phyloP scores from a whole-genome alignment of 1,140 invertebrate genomes.

The Acromyrmex heyeri region DNA sequence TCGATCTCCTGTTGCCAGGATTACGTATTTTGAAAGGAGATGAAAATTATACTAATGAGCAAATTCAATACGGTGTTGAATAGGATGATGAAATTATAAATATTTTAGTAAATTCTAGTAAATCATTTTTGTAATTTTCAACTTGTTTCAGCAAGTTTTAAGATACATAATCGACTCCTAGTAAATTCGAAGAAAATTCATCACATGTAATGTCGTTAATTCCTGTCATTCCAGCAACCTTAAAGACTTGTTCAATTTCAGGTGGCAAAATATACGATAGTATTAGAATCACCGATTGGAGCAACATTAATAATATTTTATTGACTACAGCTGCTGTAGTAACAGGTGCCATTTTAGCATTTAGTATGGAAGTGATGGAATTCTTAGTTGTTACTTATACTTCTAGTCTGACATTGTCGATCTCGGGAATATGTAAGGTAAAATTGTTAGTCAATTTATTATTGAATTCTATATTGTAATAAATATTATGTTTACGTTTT shows the following conservation, averaged over 20 bases:
- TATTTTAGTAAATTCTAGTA: too few relatives aligned
- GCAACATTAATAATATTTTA: conserved; percentile 67
- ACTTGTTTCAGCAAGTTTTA: too few relatives aligned
- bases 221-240: too few relatives aligned
- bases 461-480: background rate
- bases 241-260: conserved; percentile 55
- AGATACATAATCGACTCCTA: too few relatives aligned
- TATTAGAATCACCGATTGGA: conserved; percentile 79
- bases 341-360: conserved; percentile 95
- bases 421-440: conserved; percentile 99
- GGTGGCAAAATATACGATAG: conserved; percentile 74
- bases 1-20: too few relatives aligned
- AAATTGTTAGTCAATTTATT: conserved; percentile 51
- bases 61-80: too few relatives aligned
- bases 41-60: too few relatives aligned
- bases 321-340: conserved; percentile 83
- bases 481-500: conserved; percentile 8
- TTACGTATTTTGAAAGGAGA: too few relatives aligned
- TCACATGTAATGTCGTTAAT: too few relatives aligned
- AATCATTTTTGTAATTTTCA: too few relatives aligned
- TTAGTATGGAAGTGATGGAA: conserved; percentile 98
- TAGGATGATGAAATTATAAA: too few relatives aligned
- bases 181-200: too few relatives aligned
- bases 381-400: conserved; percentile 97
- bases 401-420: conserved; percentile 98